These are phyloP conservation scores for Lucinisca nassula DNA, from an alignment of 2,888 invertebrate species.

Conservation along the genomic window DNA sequence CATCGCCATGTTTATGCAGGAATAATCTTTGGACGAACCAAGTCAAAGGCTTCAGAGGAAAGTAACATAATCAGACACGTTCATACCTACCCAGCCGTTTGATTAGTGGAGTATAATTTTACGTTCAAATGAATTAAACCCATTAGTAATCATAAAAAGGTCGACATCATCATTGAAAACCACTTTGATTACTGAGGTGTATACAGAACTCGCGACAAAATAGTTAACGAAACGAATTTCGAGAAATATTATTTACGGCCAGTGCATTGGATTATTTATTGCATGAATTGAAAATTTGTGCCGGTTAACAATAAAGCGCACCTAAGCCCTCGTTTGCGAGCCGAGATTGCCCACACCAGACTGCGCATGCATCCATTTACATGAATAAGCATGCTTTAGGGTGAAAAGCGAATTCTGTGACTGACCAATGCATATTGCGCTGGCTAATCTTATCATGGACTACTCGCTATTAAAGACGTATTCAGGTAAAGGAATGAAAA, in stretches of 20 bases:
- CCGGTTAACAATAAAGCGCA: no score
- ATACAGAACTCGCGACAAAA: slow-evolving; percentile 18
- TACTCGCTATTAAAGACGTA: no score
- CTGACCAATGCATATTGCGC: no score
- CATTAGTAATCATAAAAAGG: slow-evolving; percentile 56
- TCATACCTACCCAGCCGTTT: slow-evolving; percentile 32
- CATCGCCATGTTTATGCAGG: no score
- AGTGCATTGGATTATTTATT: not conserved
- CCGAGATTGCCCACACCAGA: no score
- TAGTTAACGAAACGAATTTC: slow-evolving; percentile 10
- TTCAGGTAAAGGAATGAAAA: no score
- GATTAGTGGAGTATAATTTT: slow-evolving; percentile 34
- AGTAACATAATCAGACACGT: not conserved
- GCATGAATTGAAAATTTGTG: not conserved
- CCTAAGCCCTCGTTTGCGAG: no score
- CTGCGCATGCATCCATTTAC: no score
- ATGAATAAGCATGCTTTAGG: no score
- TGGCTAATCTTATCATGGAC: no score
- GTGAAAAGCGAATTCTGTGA: no score
- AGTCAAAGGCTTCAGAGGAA: not conserved
- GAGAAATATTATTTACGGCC: slow-evolving; percentile 13
- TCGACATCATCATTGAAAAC: slow-evolving; percentile 49
- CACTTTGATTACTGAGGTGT: slow-evolving; percentile 27
- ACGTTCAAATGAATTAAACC: slow-evolving; percentile 35
- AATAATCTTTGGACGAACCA: no score